These are phyloP conservation scores for Danio albolineatus DNA, from an alignment of 2,797 vertebrate genomes.

Conservation along the genomic window DNA sequence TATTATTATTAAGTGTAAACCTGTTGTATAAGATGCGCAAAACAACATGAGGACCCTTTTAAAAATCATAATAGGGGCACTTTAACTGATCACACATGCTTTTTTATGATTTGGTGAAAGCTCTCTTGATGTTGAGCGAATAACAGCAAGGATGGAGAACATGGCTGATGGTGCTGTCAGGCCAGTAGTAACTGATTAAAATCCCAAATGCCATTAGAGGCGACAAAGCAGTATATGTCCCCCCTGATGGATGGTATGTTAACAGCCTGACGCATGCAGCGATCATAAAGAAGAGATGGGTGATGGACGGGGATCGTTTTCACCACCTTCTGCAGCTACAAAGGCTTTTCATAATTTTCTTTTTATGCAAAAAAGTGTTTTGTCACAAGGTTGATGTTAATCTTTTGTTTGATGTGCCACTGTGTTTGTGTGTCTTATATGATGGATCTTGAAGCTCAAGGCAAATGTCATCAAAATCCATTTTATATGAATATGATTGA, in stretches of 20 bases:
- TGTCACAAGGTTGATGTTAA: slow-evolving; percentile 33
- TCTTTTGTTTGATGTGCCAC: not conserved
- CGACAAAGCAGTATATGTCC: slow-evolving; percentile 24
- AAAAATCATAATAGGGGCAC: no score
- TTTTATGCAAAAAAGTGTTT: slow-evolving; percentile 41
- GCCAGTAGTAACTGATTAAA: slow-evolving; percentile 59
- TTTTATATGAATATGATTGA: slow-evolving; percentile 9
- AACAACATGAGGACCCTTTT: no score
- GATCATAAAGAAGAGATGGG: slow-evolving; percentile 25
- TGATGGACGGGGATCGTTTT: slow-evolving; percentile 39
- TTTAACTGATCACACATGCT: not conserved
- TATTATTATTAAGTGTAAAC: no score
- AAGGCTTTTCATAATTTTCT: not conserved
- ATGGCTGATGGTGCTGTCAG: slow-evolving; percentile 44
- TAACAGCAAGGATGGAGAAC: slow-evolving; percentile 50
- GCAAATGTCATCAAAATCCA: slow-evolving; percentile 5
- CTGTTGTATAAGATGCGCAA: no score
- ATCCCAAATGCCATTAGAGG: slow-evolving; percentile 33
- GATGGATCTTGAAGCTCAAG: not conserved
- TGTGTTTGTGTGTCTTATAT: slow-evolving; percentile 12
- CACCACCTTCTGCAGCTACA: not conserved
- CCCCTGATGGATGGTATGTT: slow-evolving; percentile 40
- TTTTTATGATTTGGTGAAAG: not conserved
- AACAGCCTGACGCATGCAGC: slow-evolving; percentile 35
- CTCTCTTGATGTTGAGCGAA: slow-evolving; percentile 51